Conservation (phyloP, 2,888 invertebrate species). For the Deroplatys truncata region DNA sequence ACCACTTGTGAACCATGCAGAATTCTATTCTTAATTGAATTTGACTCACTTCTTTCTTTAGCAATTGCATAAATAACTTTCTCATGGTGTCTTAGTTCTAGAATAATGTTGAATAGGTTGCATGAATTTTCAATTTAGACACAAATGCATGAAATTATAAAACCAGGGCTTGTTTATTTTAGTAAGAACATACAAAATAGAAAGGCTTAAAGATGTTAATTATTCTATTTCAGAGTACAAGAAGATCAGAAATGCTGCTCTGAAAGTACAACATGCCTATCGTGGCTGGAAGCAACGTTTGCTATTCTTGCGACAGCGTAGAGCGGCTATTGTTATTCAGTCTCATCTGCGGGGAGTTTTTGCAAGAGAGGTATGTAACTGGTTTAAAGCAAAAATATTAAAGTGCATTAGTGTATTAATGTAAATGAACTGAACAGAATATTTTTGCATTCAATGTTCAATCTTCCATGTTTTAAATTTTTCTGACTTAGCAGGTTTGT, state of each 20-base stretch:
- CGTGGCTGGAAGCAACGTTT: conserved; percentile 82
- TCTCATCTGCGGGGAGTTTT: conserved; percentile 83
- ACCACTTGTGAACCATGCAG: no score
- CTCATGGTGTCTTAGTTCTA: no score
- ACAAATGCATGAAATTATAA: no score
- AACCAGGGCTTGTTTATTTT: no score
- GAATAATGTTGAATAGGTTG: no score
- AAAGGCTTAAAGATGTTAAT: no score
- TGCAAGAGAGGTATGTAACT: conserved; percentile 66
- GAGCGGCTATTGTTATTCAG: conserved; percentile 83
- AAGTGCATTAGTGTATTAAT: neutral
- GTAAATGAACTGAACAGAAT: neutral
- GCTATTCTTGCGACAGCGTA: conserved; percentile 71
- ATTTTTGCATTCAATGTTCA: neutral
- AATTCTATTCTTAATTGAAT: no score
- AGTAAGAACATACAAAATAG: no score
- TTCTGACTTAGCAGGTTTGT: neutral
- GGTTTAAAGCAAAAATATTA: neutral
- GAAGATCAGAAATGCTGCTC: conserved; percentile 48
- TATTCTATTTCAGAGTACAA: neutral
- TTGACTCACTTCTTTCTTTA: no score
- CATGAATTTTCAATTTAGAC: no score
- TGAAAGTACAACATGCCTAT: conserved; percentile 78
- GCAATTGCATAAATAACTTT: no score
- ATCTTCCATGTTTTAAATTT: neutral